Evolutionary conservation across 2,888 invertebrate species (phyloP).

Genomic region (Lasioglossum lativentre): DNA sequence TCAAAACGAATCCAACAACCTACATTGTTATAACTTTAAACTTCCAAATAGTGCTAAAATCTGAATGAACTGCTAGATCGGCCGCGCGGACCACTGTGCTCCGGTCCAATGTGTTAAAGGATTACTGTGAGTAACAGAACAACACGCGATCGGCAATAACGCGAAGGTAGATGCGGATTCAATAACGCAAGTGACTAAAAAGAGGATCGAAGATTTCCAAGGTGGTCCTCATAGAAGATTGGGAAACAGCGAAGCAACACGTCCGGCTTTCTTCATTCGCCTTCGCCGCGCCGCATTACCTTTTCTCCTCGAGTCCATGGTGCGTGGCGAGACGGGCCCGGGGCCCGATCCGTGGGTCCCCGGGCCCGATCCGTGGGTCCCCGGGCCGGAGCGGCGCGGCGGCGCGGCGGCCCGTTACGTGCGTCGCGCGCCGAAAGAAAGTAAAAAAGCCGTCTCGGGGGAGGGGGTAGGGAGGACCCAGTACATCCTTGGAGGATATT

Average conservation of each 20-base stretch:
- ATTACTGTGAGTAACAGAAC: too few species aligned
- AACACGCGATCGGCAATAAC: too few species aligned
- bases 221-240: constrained; percentile 50
- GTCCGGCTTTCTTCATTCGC: constrained; percentile 53
- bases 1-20: too few species aligned
- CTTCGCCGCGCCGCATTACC: constrained; percentile 47
- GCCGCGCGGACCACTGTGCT: too few species aligned
- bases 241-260: constrained; percentile 48
- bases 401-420: constrained; percentile 72
- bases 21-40: too few species aligned
- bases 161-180: background rate
- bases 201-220: constrained; percentile 29
- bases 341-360: background rate
- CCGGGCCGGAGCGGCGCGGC: too few species aligned
- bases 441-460: constrained; percentile 54
- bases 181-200: background rate
- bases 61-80: too few species aligned
- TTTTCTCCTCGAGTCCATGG: constrained; percentile 32
- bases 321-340: constrained; percentile 47
- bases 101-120: too few species aligned
- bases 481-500: constrained; percentile 80
- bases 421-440: constrained; percentile 72
- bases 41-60: too few species aligned
- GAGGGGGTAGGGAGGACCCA: constrained; percentile 63
- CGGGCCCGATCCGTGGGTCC: too few species aligned